These are phyloP conservation scores for Meda fulgida DNA, from an alignment of 2,797 vertebrate genomes.

Conservation along the genomic window DNA sequence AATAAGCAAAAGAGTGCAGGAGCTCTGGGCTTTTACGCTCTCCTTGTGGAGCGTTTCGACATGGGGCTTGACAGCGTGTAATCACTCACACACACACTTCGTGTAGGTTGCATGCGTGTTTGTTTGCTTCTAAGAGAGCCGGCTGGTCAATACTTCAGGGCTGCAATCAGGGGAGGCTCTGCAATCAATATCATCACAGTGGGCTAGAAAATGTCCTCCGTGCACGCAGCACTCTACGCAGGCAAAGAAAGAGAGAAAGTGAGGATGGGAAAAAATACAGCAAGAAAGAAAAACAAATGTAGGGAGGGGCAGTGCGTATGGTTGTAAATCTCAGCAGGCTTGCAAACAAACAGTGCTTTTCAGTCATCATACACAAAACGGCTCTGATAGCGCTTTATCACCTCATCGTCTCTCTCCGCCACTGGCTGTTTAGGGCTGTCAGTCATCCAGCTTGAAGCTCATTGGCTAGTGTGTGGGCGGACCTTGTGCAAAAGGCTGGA, in stretches of 20 bases:
- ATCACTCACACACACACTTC: constrained; percentile 69
- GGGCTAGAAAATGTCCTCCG: constrained; percentile 78
- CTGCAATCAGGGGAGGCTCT: constrained; percentile 65
- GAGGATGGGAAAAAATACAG: constrained; percentile 41
- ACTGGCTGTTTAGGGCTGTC: constrained; percentile 27
- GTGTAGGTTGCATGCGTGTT: constrained; percentile 27
- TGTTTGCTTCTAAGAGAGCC: constrained; percentile 68
- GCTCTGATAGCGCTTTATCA: constrained; percentile 30
- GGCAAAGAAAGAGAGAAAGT: constrained; percentile 60
- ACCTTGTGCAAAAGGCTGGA: constrained; percentile 13
- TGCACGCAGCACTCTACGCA: constrained; percentile 64
- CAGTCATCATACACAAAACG: constrained; percentile 42
- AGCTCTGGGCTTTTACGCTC: constrained; percentile 31
- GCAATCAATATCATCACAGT: constrained; percentile 79
- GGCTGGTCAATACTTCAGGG: constrained; percentile 66
- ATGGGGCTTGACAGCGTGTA: constrained; percentile 72
- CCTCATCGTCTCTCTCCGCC: background rate
- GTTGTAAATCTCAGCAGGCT: constrained; percentile 56
- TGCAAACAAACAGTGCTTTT: constrained; percentile 55
- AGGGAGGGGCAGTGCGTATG: constrained; percentile 56
- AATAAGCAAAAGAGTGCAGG: constrained; percentile 29
- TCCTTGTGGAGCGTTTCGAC: constrained; percentile 43
- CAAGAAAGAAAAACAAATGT: constrained; percentile 58
- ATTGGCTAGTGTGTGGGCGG: constrained; percentile 10
- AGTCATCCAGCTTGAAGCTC: constrained; percentile 28